These are phyloP conservation scores for Calosoma granatense DNA, from an alignment of 1,140 invertebrate species.

Conservation along the genomic window DNA sequence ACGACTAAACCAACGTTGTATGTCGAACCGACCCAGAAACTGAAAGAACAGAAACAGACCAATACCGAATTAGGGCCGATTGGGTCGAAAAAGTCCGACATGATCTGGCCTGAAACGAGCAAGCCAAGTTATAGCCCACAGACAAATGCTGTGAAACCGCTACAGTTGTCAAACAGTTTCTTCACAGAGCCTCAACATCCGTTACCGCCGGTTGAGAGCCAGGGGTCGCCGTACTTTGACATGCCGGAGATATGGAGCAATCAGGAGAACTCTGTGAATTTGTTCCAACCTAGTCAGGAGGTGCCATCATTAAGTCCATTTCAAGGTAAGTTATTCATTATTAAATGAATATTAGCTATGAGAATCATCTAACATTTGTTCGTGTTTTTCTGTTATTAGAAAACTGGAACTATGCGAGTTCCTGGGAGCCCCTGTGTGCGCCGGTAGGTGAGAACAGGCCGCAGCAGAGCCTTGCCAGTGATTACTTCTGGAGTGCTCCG, in stretches of 20 bases:
- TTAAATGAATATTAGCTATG: no score
- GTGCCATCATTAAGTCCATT: neutral
- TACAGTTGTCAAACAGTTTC: neutral
- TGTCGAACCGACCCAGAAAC: conserved; percentile 28
- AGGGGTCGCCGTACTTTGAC: neutral
- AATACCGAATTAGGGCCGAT: conserved; percentile 29
- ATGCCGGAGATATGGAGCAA: neutral
- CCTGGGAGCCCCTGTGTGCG: neutral
- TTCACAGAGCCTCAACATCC: neutral
- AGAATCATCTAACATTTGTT: neutral
- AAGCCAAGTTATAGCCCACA: neutral
- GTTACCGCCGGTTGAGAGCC: neutral
- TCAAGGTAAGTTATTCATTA: neutral
- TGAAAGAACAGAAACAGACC: conserved; percentile 17
- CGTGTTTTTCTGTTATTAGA: neutral
- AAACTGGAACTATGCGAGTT: neutral
- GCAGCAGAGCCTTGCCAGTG: neutral
- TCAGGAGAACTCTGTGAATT: neutral
- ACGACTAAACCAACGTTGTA: conserved; percentile 28
- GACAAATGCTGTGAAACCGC: neutral
- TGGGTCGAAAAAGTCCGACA: conserved; percentile 25
- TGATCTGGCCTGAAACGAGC: neutral
- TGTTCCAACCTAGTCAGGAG: neutral
- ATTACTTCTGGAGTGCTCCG: neutral
- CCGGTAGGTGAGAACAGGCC: neutral